Base-by-base conservation (phyloP, 2,113 vertebrate genomes). In the Theristicus caerulescens region DNA sequence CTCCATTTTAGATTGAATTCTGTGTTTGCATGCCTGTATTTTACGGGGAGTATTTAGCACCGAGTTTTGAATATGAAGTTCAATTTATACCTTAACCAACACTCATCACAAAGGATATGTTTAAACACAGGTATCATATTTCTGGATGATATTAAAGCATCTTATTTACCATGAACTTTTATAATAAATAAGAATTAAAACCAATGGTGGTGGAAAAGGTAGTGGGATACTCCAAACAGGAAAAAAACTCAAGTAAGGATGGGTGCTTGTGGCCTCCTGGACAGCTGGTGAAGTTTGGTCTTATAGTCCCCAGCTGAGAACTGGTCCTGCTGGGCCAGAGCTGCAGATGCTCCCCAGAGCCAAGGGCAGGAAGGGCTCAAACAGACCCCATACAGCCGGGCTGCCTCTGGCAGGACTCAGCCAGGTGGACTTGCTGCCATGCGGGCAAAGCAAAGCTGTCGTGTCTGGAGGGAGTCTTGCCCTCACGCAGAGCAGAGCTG, bases 371-470 rank as follows among this genome's bases (percentile, higher is more conserved):
- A 66, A 44, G 51, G 22, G 29, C 25, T 71, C n/a, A 15, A 9
- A 27, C 4, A 0, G 11, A 31, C 32, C 29, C 29, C 16, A 2
- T 25, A 25, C 6, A 59, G 40, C 38, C 4, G 1, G 21, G 9
- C 55, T 80, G 26, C 55, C 16, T 32, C 20, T 57, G 42, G 6
- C 54, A 84, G 38, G 29, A 36, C 42, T 52, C 1, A 0, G 42
- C 12, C 1, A 0, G 20, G 38, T 24, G 34, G 72, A 4, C 25
- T 40, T 42, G n/a, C 21, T 54, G 26, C 34, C 16, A 0, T 9
- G 19, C 0, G 4, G 22, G 13, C 1, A 2, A 49, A 54, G 26
- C 10, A 17, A 66, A n/a, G 24, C 24, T 32, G 24, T 16, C 0
- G 0, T 55, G 36, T 36, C 49, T 78, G 36, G n/a, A 71, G 29